Base-by-base conservation (phyloP, 2,888 invertebrate species). In the Pyrocoelia pectoralis region DNA sequence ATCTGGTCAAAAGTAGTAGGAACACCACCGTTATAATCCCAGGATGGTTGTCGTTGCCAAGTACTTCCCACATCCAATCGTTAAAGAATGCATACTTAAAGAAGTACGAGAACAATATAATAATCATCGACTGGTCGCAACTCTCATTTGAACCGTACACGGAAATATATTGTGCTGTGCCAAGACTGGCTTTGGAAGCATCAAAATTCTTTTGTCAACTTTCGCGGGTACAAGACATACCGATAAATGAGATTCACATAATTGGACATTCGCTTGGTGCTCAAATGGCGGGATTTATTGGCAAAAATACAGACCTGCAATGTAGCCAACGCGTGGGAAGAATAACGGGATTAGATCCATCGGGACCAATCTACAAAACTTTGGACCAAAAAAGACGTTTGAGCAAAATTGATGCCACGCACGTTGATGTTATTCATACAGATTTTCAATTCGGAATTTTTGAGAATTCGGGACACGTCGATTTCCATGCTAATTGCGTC, bases 341-440 rank as follows among this genome's bases (percentile, higher is more conserved):
- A 28, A 57, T 63, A 15, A 57, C 57, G 2, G 57, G 53, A 0
- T 19, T 62, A 18, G 62, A 62, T 49, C 48, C 62, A 5, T 52
- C 62, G 0, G 62, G 57, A 8, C 62, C 57, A 0, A 1, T 62
- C 8, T 57, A 49, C 18, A 24, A 62, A 18, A 0, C 8, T 4
- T 3, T 29, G 2, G 19, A n/a, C 3, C 6, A 28, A 18, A 29
- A 10, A 5, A 15, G 49, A n/a, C 19, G 54, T 3, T 33, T 62
- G 9, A 48, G 40, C 19, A 19, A 41, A 29, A 17, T 12, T 2
- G 62, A 62, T 41, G 62, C 57, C 1, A 6, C 5, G 9, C 53
- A 53, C 13, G 62, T 62, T 2, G 62, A 62, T 15, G 54, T 54
- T 3, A 57, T 62, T 9, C 62, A 62, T 18, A 62, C 57, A 4